Percentiles rank a stretch among this genome's conserved stretches.
Conservation (phyloP, 2,113 vertebrate genomes). For the Microtus montanus region DNA sequence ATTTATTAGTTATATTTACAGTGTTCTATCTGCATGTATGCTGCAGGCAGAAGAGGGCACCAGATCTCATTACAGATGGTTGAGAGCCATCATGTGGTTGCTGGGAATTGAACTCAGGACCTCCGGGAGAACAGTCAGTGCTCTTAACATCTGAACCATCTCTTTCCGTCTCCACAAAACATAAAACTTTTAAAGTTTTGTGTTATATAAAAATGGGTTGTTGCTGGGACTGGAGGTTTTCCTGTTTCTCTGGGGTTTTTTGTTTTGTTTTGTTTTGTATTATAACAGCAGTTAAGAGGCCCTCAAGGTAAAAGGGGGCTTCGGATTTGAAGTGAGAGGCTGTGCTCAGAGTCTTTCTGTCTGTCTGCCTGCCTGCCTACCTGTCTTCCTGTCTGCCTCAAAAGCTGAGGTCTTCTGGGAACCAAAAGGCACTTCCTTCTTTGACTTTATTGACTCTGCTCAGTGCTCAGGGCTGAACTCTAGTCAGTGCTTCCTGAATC, state of each 20-base stretch:
- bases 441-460: not conserved
- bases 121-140: no score
- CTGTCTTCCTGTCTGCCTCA: not conserved
- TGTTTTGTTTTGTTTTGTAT: not conserved
- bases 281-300: constrained; percentile 2
- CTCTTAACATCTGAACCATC: no score
- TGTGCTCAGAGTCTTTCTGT: not conserved
- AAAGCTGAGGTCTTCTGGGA: constrained; percentile 4
- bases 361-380: not conserved
- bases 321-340: not conserved
- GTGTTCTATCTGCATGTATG: no score
- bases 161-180: no score
- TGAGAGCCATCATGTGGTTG: no score
- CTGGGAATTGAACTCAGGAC: no score
- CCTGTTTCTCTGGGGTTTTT: constrained; percentile 46
- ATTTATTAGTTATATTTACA: no score
- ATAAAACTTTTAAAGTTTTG: not conserved
- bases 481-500: not conserved
- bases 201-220: constrained; percentile 46
- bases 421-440: not conserved
- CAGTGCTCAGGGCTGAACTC: not conserved
- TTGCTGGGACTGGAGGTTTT: not conserved
- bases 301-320: not conserved
- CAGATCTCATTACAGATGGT: no score
- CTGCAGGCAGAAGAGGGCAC: no score